A percentile compares a stretch with the other conserved stretches of the same genome.
Evolutionary conservation across 2,888 invertebrate genomes (phyloP).

Genomic region (Trichacis sp.): DNA sequence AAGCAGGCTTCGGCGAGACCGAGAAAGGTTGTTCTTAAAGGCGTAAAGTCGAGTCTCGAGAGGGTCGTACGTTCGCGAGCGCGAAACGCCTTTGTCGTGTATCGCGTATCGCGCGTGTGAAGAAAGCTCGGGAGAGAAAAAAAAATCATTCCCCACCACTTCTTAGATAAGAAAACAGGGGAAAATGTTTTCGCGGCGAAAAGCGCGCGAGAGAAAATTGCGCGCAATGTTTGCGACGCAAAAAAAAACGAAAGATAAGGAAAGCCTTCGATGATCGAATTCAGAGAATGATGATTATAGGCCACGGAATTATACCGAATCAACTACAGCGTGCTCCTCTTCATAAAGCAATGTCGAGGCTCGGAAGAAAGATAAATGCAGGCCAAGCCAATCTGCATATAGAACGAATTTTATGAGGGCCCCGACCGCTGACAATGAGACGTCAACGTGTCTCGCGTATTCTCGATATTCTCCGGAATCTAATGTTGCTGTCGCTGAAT

Average conservation of each 20-base stretch:
- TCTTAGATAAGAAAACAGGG: slow-evolving; percentile 15
- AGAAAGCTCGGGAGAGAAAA: background rate
- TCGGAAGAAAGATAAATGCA: slow-evolving; percentile 12
- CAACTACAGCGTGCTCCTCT: slow-evolving; percentile 3
- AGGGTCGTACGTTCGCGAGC: slow-evolving; percentile 34
- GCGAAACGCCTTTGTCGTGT: slow-evolving; percentile 35
- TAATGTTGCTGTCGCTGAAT: slow-evolving; percentile 13
- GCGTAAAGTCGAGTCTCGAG: slow-evolving; percentile 31
- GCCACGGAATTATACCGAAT: background rate
- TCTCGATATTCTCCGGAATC: slow-evolving; percentile 10
- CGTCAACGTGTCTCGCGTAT: too few relatives aligned
- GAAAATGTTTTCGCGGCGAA: slow-evolving; percentile 1
- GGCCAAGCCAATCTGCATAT: slow-evolving; percentile 26
- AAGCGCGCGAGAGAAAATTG: slow-evolving; percentile 14
- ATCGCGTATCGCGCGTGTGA: slow-evolving; percentile 19
- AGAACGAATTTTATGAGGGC: slow-evolving; percentile 28
- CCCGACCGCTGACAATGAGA: slow-evolving; percentile 26
- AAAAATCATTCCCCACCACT: slow-evolving; percentile 12
- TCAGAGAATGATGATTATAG: too few relatives aligned
- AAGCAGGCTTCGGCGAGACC: slow-evolving; percentile 30
- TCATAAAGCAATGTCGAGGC: slow-evolving; percentile 19
- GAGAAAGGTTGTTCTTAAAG: slow-evolving; percentile 26
- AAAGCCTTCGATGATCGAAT: too few relatives aligned
- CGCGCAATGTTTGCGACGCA: slow-evolving; percentile 6
- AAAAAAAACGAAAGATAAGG: too few relatives aligned